Percentiles rank a stretch among this genome's conserved stretches.
phyloP scores from a whole-genome alignment of 2,888 invertebrate genomes.

The Orchestes rusci region DNA sequence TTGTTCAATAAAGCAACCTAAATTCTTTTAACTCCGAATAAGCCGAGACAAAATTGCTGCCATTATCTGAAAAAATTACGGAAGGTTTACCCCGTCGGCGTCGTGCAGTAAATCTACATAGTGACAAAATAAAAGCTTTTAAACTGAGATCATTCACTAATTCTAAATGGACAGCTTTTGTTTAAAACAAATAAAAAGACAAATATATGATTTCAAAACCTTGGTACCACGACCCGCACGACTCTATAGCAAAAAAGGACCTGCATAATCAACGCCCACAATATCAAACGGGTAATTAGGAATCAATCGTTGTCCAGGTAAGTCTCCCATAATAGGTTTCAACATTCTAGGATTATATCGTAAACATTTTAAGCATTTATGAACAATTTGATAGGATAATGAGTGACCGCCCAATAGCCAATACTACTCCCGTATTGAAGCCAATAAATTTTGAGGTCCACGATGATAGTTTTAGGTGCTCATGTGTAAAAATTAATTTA shows the following conservation, averaged over 20 bases:
- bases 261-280: conserved; percentile 12
- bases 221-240: no score
- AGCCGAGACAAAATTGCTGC: conserved; percentile 28
- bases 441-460: conserved; percentile 4
- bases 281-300: background rate
- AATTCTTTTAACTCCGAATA: conserved; percentile 14
- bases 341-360: conserved; percentile 1
- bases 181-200: conserved; percentile 16
- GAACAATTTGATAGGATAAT: background rate
- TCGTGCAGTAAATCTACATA: no score
- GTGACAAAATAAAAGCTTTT: conserved; percentile 23
- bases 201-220: conserved; percentile 12
- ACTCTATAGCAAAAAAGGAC: conserved; percentile 4
- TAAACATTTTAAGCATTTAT: conserved; percentile 1
- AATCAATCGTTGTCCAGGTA: conserved; percentile 1
- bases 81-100: no score
- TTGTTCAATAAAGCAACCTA: conserved; percentile 22
- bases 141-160: conserved; percentile 21
- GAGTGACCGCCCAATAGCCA: conserved; percentile 1
- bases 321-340: conserved; percentile 6
- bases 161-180: no score
- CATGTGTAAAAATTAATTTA: no score
- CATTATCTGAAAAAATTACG: no score
- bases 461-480: background rate
- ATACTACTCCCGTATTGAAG: background rate